A percentile compares a stretch with the other conserved stretches of the same genome.
Evolutionary conservation across 2,113 vertebrate genomes (phyloP).

Genomic region (Thunnus thynnus): DNA sequence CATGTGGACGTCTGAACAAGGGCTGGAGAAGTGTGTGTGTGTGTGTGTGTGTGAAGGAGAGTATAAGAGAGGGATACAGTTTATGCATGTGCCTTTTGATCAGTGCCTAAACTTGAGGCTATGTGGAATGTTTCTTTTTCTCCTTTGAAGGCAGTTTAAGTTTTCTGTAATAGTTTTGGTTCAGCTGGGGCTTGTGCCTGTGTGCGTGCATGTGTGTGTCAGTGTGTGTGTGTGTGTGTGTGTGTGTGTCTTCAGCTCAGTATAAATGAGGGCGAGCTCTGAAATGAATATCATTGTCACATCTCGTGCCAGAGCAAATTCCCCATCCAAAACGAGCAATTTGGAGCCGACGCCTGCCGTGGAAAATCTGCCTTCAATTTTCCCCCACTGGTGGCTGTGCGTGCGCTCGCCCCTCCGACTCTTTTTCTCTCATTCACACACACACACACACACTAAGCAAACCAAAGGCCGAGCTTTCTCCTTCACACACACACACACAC

Average conservation of each 20-base stretch:
- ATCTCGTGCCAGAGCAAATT: constrained; percentile 74
- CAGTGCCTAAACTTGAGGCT: constrained; percentile 61
- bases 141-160: constrained; percentile 79
- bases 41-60: background rate
- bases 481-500: constrained; percentile 19
- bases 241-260: constrained; percentile 53
- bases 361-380: constrained; percentile 85
- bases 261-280: constrained; percentile 49
- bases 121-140: constrained; percentile 66
- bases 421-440: constrained; percentile 45
- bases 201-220: constrained; percentile 27
- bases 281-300: constrained; percentile 72
- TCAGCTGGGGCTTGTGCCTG: constrained; percentile 38
- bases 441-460: constrained; percentile 35
- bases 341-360: constrained; percentile 72
- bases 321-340: constrained; percentile 72
- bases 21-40: background rate
- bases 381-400: constrained; percentile 59
- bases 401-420: constrained; percentile 19
- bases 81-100: constrained; percentile 62
- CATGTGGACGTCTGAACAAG: constrained; percentile 19
- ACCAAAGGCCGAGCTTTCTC: constrained; percentile 1
- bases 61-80: constrained; percentile 22
- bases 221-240: background rate
- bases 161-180: constrained; percentile 80